phyloP scores from a whole-genome alignment of 1,140 invertebrate species.

The Agraylea sexmaculata region DNA sequence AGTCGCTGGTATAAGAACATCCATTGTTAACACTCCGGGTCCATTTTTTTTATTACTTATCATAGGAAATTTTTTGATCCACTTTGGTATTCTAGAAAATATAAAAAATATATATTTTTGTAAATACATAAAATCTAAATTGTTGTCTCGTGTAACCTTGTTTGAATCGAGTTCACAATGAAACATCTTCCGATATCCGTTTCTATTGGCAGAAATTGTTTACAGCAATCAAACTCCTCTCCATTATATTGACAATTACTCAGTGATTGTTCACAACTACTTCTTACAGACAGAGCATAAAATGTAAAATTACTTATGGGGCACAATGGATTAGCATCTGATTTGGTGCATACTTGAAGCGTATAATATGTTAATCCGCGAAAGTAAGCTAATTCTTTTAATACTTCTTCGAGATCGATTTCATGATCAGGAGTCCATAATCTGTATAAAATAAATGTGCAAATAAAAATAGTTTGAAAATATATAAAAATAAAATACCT shows the following conservation, averaged over 20 bases:
- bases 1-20: constrained; percentile 38
- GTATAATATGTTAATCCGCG: constrained; percentile 48
- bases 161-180: constrained; percentile 52
- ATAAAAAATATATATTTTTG: not conserved
- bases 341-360: constrained; percentile 41
- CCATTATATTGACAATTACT: constrained; percentile 49
- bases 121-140: not conserved
- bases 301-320: constrained; percentile 41
- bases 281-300: constrained; percentile 43
- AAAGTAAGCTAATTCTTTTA: constrained; percentile 54
- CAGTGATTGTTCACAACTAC: constrained; percentile 43
- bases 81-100: constrained; percentile 16
- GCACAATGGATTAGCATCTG: constrained; percentile 27
- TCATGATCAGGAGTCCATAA: constrained; percentile 51
- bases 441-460: constrained; percentile 34
- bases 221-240: constrained; percentile 49
- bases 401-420: constrained; percentile 50
- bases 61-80: constrained; percentile 29
- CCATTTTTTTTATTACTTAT: constrained; percentile 38
- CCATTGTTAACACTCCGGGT: constrained; percentile 40
- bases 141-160: constrained; percentile 25
- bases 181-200: constrained; percentile 55
- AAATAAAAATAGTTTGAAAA: constrained; percentile 14
- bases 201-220: constrained; percentile 47
- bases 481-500: constrained; percentile 38